Percentiles rank a stretch among this genome's conserved stretches.
Evolutionary conservation across 2,888 invertebrate genomes (phyloP).

Genomic region (Apamea monoglypha): DNA sequence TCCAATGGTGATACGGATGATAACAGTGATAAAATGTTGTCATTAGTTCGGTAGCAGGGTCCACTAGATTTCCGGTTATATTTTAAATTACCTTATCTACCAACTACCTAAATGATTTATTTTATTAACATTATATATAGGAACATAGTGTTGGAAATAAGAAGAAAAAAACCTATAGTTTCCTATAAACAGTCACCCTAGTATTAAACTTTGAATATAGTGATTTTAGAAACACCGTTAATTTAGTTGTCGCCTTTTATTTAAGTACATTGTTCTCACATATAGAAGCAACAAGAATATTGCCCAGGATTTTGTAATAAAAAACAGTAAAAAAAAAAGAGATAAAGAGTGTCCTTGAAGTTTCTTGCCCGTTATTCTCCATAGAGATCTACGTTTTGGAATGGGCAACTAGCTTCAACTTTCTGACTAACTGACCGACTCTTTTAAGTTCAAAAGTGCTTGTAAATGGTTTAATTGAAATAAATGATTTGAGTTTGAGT

Average conservation of each 20-base stretch:
- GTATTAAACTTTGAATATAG: slow-evolving; percentile 68
- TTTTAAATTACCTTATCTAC: not conserved
- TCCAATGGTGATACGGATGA: not conserved
- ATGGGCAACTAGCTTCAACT: no score
- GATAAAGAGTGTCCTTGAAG: no score
- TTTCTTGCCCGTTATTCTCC: no score
- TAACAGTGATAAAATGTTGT: not conserved
- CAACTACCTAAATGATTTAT: not conserved
- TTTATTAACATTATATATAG: slow-evolving; percentile 67
- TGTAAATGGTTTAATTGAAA: no score
- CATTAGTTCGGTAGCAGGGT: not conserved
- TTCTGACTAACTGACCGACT: no score
- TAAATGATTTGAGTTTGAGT: no score
- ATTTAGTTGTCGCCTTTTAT: slow-evolving; percentile 46
- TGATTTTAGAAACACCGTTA: slow-evolving; percentile 55
- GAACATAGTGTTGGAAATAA: slow-evolving; percentile 72
- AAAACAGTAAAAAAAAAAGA: no score
- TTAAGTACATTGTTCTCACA: no score
- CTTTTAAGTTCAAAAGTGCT: no score
- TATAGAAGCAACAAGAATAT: no score
- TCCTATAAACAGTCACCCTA: slow-evolving; percentile 70
- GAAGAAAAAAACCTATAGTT: slow-evolving; percentile 60
- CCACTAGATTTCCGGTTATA: not conserved
- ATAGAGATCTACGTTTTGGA: no score
- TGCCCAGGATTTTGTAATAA: no score